phyloP scores from a whole-genome alignment of 2,113 vertebrate genomes.

The Chloropsis hardwickii region DNA sequence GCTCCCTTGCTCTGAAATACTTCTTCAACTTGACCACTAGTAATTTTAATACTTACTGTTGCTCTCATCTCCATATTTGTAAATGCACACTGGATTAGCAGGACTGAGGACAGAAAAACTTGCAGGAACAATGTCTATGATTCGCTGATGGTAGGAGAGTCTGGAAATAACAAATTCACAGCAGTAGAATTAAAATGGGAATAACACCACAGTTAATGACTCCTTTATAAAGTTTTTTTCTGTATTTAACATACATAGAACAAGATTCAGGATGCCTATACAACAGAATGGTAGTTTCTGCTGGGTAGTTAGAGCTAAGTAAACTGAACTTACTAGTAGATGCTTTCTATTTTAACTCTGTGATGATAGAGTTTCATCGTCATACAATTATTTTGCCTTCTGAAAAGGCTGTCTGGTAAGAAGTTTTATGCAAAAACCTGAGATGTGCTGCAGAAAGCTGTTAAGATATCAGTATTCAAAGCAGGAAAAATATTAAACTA shows the following conservation, averaged over 20 bases:
- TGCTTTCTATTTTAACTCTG: neutral
- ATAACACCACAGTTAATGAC: neutral
- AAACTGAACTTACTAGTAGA: neutral
- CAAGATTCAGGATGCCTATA: neutral
- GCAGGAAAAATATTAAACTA: neutral
- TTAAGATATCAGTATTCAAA: neutral
- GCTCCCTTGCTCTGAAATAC: neutral
- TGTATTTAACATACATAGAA: neutral
- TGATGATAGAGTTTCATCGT: neutral
- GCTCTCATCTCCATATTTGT: slow-evolving; percentile 90
- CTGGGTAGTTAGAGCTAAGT: neutral
- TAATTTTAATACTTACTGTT: slow-evolving; percentile 78
- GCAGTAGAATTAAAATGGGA: neutral
- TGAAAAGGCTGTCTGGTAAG: neutral
- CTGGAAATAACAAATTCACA: slow-evolving; percentile 67
- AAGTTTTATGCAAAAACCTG: neutral
- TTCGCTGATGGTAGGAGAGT: slow-evolving; percentile 95
- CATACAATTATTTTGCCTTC: neutral
- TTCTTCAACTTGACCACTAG: neutral
- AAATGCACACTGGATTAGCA: slow-evolving; percentile 84
- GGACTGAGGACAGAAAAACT: slow-evolving; percentile 91
- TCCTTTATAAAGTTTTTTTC: neutral
- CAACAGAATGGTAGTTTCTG: neutral
- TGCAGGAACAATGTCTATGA: slow-evolving; percentile 93
- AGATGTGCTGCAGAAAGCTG: neutral